Percentiles rank a stretch among this genome's conserved stretches.
These are phyloP conservation scores for Platichthys stellatus DNA, from an alignment of 2,113 vertebrate genomes.

Conservation along the genomic window DNA sequence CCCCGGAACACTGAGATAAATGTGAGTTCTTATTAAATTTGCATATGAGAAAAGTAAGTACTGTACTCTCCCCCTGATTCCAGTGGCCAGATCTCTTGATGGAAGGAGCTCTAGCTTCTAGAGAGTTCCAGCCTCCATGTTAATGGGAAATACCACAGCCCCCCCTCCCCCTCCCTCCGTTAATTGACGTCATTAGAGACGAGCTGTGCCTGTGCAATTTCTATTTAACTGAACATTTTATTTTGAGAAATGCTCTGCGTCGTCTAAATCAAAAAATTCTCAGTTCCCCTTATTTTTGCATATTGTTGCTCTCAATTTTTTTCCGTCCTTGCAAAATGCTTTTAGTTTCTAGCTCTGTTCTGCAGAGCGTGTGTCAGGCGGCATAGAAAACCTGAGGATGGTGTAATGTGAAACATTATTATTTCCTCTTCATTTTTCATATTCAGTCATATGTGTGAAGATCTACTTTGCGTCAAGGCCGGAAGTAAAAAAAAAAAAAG, in stretches of 20 bases:
- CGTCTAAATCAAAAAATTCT: neutral
- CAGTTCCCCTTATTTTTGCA: neutral
- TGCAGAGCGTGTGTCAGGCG: neutral
- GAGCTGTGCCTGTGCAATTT: neutral
- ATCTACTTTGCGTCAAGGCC: neutral
- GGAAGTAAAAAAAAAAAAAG: no score
- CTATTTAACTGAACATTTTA: neutral
- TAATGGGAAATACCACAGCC: slow-evolving; percentile 26
- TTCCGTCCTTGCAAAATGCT: neutral
- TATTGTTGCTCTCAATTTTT: neutral
- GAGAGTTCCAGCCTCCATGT: slow-evolving; percentile 7
- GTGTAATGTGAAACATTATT: neutral
- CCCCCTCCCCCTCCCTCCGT: no score
- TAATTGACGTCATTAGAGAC: slow-evolving; percentile 1
- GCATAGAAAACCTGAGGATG: neutral
- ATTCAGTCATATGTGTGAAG: neutral
- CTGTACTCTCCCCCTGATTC: slow-evolving; percentile 20
- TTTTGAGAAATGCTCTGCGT: neutral
- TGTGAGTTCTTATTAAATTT: slow-evolving; percentile 54
- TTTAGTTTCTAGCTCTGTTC: neutral
- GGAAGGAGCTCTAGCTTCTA: slow-evolving; percentile 2
- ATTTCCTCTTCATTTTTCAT: neutral
- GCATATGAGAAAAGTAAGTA: slow-evolving; percentile 28
- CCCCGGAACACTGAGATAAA: slow-evolving; percentile 39
- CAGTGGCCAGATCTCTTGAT: slow-evolving; percentile 7